A percentile compares a stretch with the other conserved stretches of the same genome.
Conservation (phyloP, 1,140 invertebrate species). For the Drosophila mayri region DNA sequence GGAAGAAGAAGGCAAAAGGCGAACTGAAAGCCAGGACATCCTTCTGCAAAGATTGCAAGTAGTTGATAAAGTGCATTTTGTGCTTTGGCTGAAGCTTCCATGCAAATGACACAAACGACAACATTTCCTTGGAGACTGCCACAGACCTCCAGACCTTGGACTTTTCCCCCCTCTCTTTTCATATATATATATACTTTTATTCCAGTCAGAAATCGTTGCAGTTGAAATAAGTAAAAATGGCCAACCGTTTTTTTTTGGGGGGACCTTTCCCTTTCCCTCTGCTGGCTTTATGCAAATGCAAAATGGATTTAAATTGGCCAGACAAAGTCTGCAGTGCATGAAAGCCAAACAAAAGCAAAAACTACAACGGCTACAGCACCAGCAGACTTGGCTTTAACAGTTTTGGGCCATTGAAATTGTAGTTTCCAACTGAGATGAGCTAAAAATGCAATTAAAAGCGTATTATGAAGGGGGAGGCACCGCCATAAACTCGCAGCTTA, state of each 20-base stretch:
- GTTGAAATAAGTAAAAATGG: conserved; percentile 59
- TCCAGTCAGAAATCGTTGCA: conserved; percentile 39
- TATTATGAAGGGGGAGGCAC: conserved; percentile 16
- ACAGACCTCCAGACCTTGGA: conserved; percentile 1
- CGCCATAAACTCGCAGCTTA: conserved; percentile 32
- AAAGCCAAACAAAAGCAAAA: conserved; percentile 30
- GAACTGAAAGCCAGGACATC: conserved; percentile 32
- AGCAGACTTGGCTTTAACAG: conserved; percentile 42
- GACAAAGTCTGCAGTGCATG: conserved; percentile 42
- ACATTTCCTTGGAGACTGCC: conserved; percentile 44
- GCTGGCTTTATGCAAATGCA: conserved; percentile 52
- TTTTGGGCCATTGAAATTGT: conserved; percentile 46
- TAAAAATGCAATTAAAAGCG: conserved; percentile 71
- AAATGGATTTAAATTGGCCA: conserved; percentile 62
- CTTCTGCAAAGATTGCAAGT: conserved; percentile 56
- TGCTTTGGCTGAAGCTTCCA: conserved; percentile 36
- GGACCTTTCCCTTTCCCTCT: conserved; percentile 7
- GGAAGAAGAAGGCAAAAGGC: conserved; percentile 3
- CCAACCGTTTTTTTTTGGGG: conserved; percentile 20
- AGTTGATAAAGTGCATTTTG: conserved; percentile 75
- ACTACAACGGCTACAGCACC: too few relatives aligned
- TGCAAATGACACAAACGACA: conserved; percentile 60
- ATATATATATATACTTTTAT: conserved; percentile 5
- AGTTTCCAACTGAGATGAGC: conserved; percentile 38
- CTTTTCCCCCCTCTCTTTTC: background rate